These are phyloP conservation scores for Zaprionus taronus DNA, from an alignment of 1,140 invertebrate species.

Conservation along the genomic window DNA sequence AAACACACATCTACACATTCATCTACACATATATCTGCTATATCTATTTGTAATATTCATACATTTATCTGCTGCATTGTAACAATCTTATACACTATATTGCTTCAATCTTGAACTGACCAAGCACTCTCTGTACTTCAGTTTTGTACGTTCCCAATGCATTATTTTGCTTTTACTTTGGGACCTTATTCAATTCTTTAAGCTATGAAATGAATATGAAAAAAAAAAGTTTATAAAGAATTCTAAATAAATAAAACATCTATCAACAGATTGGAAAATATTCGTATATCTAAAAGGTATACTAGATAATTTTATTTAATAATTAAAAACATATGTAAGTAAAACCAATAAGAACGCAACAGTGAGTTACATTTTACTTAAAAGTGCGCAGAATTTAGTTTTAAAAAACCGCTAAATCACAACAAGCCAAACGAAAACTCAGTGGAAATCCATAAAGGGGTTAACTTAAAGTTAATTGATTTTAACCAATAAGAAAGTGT, in stretches of 20 bases:
- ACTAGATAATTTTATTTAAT: too few relatives aligned
- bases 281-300: too few relatives aligned
- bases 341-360: too few relatives aligned
- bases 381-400: too few relatives aligned
- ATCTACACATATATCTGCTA: background rate
- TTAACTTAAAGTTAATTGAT: too few relatives aligned
- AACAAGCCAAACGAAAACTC: too few relatives aligned
- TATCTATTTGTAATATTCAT: background rate
- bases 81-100: constrained; percentile 3
- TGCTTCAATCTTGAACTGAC: background rate
- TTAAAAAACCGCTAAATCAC: too few relatives aligned
- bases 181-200: background rate
- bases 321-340: too few relatives aligned
- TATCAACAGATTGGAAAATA: background rate
- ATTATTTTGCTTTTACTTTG: constrained; percentile 2
- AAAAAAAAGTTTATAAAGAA: background rate
- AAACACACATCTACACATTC: background rate
- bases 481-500: too few relatives aligned
- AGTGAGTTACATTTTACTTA: too few relatives aligned
- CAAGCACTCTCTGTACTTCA: constrained; percentile 45
- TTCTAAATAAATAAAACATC: background rate
- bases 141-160: constrained; percentile 42
- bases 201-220: background rate
- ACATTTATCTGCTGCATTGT: constrained; percentile 2
- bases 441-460: too few relatives aligned